Evolutionary conservation across 2,113 vertebrate genomes (phyloP).

Genomic region (Xiphophorus couchianus): DNA sequence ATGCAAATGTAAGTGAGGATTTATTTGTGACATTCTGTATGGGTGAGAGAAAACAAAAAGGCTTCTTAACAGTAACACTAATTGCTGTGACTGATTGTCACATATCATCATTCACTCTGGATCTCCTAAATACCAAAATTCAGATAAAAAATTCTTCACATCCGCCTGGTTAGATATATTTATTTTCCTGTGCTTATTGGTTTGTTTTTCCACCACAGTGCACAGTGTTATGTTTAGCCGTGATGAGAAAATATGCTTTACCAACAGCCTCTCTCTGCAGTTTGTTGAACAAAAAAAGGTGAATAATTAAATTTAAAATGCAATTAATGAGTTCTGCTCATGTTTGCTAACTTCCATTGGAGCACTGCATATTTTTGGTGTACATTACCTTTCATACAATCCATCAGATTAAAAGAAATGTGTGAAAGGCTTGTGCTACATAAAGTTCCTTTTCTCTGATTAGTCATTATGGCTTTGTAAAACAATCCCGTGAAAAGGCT

Average conservation of each 20-base stretch:
- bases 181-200: conserved; percentile 51
- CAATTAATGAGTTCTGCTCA: conserved; percentile 6
- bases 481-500: conserved; percentile 53
- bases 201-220: conserved; percentile 37
- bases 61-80: conserved; percentile 99
- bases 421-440: conserved; percentile 15
- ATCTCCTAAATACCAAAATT: conserved; percentile 93
- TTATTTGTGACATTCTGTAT: conserved; percentile 99
- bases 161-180: conserved; percentile 64
- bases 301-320: conserved; percentile 17
- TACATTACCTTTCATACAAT: not conserved
- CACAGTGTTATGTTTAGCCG: conserved; percentile 42
- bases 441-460: conserved; percentile 38
- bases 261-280: conserved; percentile 8
- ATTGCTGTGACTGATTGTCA: conserved; percentile 99
- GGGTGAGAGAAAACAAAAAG: conserved; percentile 99
- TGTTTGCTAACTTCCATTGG: not conserved
- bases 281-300: conserved; percentile 14
- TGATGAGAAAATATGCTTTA: conserved; percentile 48
- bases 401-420: conserved; percentile 24
- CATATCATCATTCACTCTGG: conserved; percentile 99
- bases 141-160: conserved; percentile 72
- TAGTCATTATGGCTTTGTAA: conserved; percentile 56
- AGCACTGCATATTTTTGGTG: conserved; percentile 5
- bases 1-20: conserved; percentile 99